Base-by-base conservation (phyloP, 1,140 invertebrate species). In the Megathymus violae region DNA sequence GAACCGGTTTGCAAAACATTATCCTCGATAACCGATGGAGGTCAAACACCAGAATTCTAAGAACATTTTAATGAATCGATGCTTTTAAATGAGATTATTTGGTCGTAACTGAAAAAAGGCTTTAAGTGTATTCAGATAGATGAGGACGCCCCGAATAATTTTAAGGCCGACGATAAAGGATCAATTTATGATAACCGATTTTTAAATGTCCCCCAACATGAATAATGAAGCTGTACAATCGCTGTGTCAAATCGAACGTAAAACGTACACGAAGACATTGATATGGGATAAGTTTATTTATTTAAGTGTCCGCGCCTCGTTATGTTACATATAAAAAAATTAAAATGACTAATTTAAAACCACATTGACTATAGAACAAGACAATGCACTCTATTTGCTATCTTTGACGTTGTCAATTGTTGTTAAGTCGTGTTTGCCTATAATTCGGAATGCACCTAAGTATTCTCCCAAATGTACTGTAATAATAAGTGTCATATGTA, bases 161-260 rank as follows among this genome's bases (percentile, higher is more conserved):
- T 36, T 7, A 43, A 43, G 15, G 15, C 15, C 3, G 22, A 6
- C 27, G 80, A 81, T 78, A n/a, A 76, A 77, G 64, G 60, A 31
- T 40, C 25, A 64, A 74, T 82, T 74, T 80, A 75, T 72, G 65
- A 68, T 73, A 74, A 84, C 69, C 74, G 75, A 74, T 76, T 75
- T 64, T 34, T 36, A 70, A 62, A 60, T 67, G 54, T n/a, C n/a
- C 36, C 41, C 64, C 22, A 51, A 56, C 36, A 63, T 67, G 69
- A 77, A 66, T 74, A 64, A 77, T 77, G 67, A 36, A 59, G 41
- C 4, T 64, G 34, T 56, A 10, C 54, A 31, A 31, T 31, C 11
- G 17, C 4, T 16, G n/a, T 10, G 17, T 46, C 10, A 22, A n/a
- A 22, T 10, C 16, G 3, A 46, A 3, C 6, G 9, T 22, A 46